Base-by-base conservation (phyloP, 23 tunicate genomes). In the Ciona savignyi region DNA sequence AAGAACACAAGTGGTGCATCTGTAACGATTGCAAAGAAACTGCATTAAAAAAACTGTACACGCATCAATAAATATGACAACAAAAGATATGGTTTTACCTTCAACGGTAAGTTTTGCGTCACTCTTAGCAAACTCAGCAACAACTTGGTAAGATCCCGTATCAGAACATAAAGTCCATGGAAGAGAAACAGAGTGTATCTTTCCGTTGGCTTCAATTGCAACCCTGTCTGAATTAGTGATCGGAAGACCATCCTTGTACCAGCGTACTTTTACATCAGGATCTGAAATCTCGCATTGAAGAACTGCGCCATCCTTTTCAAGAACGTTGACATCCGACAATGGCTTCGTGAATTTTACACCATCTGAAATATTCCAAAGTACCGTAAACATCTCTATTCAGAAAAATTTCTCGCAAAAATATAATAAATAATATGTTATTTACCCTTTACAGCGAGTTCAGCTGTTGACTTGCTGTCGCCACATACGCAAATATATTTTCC, bases 171-270 rank as follows among this genome's bases (percentile, higher is more conserved):
- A 9, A 21, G 81, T 34, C 86, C 86, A 80, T 9, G 97, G 97
- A 15, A 90, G 56, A 35, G 85, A 65, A 24, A 90, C 75, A 3
- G 81, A 71, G 29, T 79, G 79, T 20, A 31, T 30, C 20, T 70
- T 75, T 75, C 67, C 77, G 27, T 84, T 66, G 25, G 76, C 77
- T 20, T 29, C 32, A 29, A 92, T 65, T 34, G 49, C 9, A 28
- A 85, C 77, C 21, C 56, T 65, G 25, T 84, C 79, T 32, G 77
- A 70, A 1, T 62, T 30, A 9, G 72, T 73, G 24, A 83, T 80
- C 0, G 90, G 86, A 28, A 67, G 30, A 32, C 80, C 72, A 74
- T 90, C 81, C 33, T 90, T 83, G 82, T 84, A 84, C 97, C 97
- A 90, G 22, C 30, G 35, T 0, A 78, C 90, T 30, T 80, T 24